Percentiles rank a stretch among this genome's conserved stretches.
phyloP scores from a whole-genome alignment of 2,797 vertebrate species.

The Acrocephalus scirpaceus region DNA sequence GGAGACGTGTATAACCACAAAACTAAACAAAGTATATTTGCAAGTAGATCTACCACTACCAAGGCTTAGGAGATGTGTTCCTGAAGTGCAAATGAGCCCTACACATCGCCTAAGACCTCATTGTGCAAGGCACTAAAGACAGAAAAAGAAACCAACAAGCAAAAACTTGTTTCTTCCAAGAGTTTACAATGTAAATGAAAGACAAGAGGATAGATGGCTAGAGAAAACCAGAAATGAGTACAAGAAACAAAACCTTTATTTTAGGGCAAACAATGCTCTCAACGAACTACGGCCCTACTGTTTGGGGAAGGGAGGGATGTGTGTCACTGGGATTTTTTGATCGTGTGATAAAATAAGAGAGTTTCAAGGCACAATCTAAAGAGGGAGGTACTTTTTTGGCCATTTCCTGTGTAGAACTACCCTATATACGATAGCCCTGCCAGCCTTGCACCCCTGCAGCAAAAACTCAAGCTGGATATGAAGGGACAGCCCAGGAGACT shows the following conservation, averaged over 20 bases:
- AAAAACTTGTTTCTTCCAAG: background rate
- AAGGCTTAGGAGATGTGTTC: background rate
- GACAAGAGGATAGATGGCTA: background rate
- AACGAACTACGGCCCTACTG: background rate
- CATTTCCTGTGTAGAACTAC: background rate
- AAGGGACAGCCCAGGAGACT: background rate
- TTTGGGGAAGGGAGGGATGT: background rate
- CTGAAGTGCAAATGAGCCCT: background rate
- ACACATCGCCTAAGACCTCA: background rate
- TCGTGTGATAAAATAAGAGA: background rate
- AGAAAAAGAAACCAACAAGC: background rate
- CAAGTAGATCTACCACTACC: background rate
- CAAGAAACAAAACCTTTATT: background rate
- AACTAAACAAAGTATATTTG: background rate
- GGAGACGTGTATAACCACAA: background rate
- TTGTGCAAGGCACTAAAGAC: background rate
- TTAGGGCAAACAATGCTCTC: background rate
- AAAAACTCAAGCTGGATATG: background rate
- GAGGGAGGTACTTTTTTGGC: background rate
- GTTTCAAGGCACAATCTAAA: background rate
- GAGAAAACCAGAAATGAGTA: background rate
- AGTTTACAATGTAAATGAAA: background rate
- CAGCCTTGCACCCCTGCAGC: background rate
- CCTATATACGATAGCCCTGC: rapidly evolving
- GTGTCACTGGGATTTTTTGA: background rate